phyloP scores from a whole-genome alignment of 2,888 invertebrate species.

The Cataglyphis altisquamis region DNA sequence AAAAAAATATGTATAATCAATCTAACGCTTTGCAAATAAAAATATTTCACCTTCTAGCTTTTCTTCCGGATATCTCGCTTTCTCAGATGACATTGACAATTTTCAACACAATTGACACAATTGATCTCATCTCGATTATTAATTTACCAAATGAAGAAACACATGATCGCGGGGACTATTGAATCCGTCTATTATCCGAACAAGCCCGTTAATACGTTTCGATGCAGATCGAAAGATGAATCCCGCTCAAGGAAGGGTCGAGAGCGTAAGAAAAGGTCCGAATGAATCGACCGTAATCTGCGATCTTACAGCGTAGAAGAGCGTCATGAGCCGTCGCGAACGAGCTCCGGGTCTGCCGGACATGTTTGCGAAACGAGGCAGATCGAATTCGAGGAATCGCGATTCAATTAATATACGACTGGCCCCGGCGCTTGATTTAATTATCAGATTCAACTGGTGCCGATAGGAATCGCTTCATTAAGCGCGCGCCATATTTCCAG shows the following conservation, averaged over 20 bases:
- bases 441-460: conserved; percentile 80
- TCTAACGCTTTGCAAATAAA: neutral
- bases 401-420: conserved; percentile 78
- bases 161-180: conserved; percentile 45
- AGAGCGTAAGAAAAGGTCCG: conserved; percentile 25
- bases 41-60: neutral
- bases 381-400: conserved; percentile 71
- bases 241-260: conserved; percentile 13
- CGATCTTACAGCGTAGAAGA: conserved; percentile 50
- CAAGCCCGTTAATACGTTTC: conserved; percentile 21
- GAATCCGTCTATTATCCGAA: conserved; percentile 32
- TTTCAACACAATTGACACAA: neutral
- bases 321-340: conserved; percentile 64
- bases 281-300: conserved; percentile 46
- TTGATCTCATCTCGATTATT: conserved; percentile 39
- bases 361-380: conserved; percentile 72
- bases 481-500: conserved; percentile 40
- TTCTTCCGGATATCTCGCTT: neutral
- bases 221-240: conserved; percentile 29
- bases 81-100: conserved; percentile 10
- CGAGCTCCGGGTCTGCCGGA: conserved; percentile 28
- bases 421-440: conserved; percentile 79
- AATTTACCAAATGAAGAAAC: conserved; percentile 36
- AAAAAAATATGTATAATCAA: neutral
- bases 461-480: conserved; percentile 83